These are phyloP conservation scores for Drosophila ogumai DNA, from an alignment of 1,140 invertebrate species.

Conservation along the genomic window DNA sequence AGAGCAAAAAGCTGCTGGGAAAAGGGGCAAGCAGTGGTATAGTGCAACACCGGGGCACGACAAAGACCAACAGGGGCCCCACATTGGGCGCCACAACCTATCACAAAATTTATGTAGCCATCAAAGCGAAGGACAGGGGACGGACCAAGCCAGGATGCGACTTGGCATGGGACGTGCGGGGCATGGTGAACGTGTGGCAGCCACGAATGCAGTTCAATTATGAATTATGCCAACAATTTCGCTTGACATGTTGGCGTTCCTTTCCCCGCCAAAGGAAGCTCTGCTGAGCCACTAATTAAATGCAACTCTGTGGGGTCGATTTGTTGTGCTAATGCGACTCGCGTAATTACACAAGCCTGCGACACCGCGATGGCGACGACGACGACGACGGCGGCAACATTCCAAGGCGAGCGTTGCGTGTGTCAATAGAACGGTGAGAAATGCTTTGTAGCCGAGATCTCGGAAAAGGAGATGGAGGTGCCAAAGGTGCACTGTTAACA, in stretches of 20 bases:
- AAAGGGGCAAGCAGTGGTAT: not conserved
- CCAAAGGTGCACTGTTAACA: not conserved
- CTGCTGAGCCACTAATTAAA: constrained; percentile 68
- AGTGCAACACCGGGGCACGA: constrained; percentile 35
- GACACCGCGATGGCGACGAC: constrained; percentile 44
- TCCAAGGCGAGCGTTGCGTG: constrained; percentile 73
- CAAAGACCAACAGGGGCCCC: constrained; percentile 15
- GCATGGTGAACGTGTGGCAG: constrained; percentile 26
- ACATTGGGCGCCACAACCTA: constrained; percentile 41
- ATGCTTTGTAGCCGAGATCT: constrained; percentile 53
- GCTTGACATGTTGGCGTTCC: constrained; percentile 58
- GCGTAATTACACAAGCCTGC: constrained; percentile 66
- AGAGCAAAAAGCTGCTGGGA: not conserved
- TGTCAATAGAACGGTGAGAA: constrained; percentile 74
- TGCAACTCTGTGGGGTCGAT: constrained; percentile 73
- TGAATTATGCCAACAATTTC: constrained; percentile 79
- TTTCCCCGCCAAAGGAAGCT: not conserved
- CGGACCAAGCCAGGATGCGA: constrained; percentile 13
- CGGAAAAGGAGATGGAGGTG: constrained; percentile 3
- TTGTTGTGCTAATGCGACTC: constrained; percentile 76
- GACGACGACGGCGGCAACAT: constrained; percentile 55
- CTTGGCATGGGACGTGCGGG: constrained; percentile 7
- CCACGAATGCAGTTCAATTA: constrained; percentile 74
- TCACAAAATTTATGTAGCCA: constrained; percentile 66
- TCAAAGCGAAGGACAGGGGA: constrained; percentile 31